A percentile compares a stretch with the other conserved stretches of the same genome.
Evolutionary conservation across 2,888 invertebrate species (phyloP).

Genomic region (Drosophila seclusa): DNA sequence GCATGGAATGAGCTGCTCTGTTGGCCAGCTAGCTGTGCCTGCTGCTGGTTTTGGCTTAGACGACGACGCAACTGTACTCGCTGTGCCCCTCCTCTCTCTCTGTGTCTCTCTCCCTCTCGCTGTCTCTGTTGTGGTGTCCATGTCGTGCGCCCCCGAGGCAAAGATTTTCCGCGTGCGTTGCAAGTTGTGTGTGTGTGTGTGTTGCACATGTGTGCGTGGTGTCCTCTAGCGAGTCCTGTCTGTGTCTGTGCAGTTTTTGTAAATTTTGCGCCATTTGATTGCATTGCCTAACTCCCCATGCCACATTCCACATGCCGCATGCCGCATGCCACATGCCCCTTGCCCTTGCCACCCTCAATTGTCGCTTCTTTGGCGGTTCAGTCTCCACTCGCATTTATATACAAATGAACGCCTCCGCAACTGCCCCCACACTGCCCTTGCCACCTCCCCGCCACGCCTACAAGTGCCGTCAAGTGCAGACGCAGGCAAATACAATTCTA

Average conservation of each 20-base stretch:
- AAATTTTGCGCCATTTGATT: conserved; percentile 80
- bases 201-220: conserved; percentile 31
- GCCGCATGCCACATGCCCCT: not conserved
- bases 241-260: conserved; percentile 69
- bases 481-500: conserved; percentile 76
- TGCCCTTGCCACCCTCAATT: conserved; percentile 60
- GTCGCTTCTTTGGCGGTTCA: conserved; percentile 74
- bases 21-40: conserved; percentile 29
- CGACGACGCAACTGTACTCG: conserved; percentile 76
- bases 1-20: conserved; percentile 16
- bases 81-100: not conserved
- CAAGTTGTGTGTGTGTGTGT: conserved; percentile 63
- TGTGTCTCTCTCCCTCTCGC: not conserved
- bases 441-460: conserved; percentile 31
- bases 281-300: conserved; percentile 62
- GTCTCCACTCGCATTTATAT: conserved; percentile 62
- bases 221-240: conserved; percentile 9
- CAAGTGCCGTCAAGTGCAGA: conserved; percentile 69
- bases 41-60: conserved; percentile 71
- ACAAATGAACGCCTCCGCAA: conserved; percentile 79
- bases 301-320: not conserved
- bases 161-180: conserved; percentile 81
- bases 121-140: conserved; percentile 25
- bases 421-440: conserved; percentile 11
- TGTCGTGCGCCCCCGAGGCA: conserved; percentile 61